Conservation (phyloP, 2,888 invertebrate species). For the Paralinhomoeus sp. region DNA sequence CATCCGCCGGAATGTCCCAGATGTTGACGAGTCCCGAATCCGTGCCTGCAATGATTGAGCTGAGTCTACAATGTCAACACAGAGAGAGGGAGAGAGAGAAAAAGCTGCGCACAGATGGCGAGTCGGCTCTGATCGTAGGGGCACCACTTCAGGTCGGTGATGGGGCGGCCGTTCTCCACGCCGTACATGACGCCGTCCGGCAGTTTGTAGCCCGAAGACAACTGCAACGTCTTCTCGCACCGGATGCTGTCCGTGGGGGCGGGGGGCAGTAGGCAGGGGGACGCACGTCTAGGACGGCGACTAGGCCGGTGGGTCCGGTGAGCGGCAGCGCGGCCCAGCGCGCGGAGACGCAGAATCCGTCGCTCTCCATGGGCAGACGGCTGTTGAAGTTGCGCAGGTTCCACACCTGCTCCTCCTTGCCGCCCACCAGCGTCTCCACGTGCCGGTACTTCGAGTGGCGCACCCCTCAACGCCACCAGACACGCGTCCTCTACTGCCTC, state of each 20-base stretch:
- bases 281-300: constrained; percentile 51
- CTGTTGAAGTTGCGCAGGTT: constrained; percentile 12
- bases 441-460: constrained; percentile 16
- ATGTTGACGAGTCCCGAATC: constrained; percentile 61
- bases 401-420: background rate
- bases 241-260: background rate
- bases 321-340: constrained; percentile 68
- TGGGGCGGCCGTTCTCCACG: constrained; percentile 63
- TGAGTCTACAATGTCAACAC: background rate
- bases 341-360: constrained; percentile 41
- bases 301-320: constrained; percentile 66
- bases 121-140: constrained; percentile 58
- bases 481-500: no score
- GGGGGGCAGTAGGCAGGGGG: background rate
- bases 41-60: constrained; percentile 38
- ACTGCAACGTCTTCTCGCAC: constrained; percentile 16
- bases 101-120: constrained; percentile 45
- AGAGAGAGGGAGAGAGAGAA: no score
- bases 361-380: constrained; percentile 15
- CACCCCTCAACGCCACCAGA: background rate
- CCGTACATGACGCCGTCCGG: constrained; percentile 60
- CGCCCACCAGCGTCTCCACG: constrained; percentile 11
- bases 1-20: constrained; percentile 52
- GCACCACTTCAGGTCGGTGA: constrained; percentile 69
- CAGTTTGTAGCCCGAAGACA: constrained; percentile 49